Base-by-base conservation (phyloP, 1,140 invertebrate genomes). In the Polypedilum vanderplanki region DNA sequence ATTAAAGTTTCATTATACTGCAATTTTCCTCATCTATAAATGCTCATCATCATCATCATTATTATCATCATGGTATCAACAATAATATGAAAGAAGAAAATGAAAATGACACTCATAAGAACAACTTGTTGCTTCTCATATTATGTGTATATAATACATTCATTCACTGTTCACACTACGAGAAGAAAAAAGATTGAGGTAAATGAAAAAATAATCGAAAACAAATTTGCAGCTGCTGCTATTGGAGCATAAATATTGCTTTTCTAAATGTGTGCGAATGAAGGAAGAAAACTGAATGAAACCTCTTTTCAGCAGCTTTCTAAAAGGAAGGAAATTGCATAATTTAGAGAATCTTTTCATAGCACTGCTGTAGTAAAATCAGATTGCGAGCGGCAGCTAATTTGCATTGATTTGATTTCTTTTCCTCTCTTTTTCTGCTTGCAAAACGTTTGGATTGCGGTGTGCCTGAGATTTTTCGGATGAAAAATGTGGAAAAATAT, bases 401-500 rank as follows among this genome's bases (percentile, higher is more conserved):
- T 70, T 70, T 70, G 65, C 65, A 70, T 70, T 70, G 65, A 70
- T 70, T 70, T 70, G 46, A 57, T 57, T 57, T 57, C 12, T 70
- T 22, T 70, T 70, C 20, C 18, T 70, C 5, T 3, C 5, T 1
- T 18, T 20, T 17, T 70, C 20, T 70, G 15, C n/a, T 20, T 18
- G 7, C 65, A 70, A 18, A 70, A 8, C 18, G 65, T 70, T 70
- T n/a, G 17, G 20, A 70, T 33, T 33, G 5, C 24, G 24, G 24
- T 33, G 5, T 33, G 24, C 24, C 5, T 33, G 24, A 33, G 24
- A 33, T 33, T 33, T n/a, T 33, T 33, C 24, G 24, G 24, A 5
- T 33, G 24, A 33, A 33, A 33, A 33, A 33, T 33, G 24, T 33
- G 24, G 24, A 33, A 33, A 33, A 33, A 33, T 33, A 33, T 33